Conservation (phyloP, 1,140 invertebrate species). For the Drosophila murphyi region DNA sequence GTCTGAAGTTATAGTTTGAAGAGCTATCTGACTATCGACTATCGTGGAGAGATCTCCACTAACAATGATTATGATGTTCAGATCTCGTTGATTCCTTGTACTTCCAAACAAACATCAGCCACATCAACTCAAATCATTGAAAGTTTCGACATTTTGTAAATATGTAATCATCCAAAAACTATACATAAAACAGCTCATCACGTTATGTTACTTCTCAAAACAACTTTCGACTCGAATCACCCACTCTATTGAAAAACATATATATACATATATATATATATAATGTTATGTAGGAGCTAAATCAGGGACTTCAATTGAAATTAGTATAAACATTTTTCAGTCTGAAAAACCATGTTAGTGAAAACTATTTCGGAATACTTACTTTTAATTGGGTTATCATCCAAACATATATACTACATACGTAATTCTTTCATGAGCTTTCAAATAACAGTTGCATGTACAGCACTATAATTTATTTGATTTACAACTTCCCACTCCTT, state of each 20-base stretch:
- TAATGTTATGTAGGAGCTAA: not conserved
- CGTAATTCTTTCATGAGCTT: conserved; percentile 62
- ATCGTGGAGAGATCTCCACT: not conserved
- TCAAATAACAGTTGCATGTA: conserved; percentile 68
- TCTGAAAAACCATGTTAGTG: not conserved
- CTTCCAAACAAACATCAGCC: not conserved
- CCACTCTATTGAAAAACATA: not conserved
- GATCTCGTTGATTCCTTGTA: not conserved
- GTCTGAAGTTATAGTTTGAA: no score
- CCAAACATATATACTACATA: conserved; percentile 28
- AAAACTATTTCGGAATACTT: not conserved
- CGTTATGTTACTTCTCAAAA: not conserved
- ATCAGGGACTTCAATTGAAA: not conserved
- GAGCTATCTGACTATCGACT: no score
- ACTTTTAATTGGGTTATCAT: conserved; percentile 32
- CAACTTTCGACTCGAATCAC: not conserved
- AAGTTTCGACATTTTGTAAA: not conserved
- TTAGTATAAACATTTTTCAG: not conserved
- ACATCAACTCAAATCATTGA: not conserved
- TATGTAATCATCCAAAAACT: not conserved
- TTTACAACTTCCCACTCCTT: conserved; percentile 23
- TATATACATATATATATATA: not conserved
- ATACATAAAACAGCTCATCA: not conserved
- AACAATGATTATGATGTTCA: no score
- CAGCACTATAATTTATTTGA: conserved; percentile 68